Evolutionary conservation across 1,140 invertebrate species (phyloP), one percentile per base, ranked within the genome.

Genomic region (Drosophila rufa): DNA sequence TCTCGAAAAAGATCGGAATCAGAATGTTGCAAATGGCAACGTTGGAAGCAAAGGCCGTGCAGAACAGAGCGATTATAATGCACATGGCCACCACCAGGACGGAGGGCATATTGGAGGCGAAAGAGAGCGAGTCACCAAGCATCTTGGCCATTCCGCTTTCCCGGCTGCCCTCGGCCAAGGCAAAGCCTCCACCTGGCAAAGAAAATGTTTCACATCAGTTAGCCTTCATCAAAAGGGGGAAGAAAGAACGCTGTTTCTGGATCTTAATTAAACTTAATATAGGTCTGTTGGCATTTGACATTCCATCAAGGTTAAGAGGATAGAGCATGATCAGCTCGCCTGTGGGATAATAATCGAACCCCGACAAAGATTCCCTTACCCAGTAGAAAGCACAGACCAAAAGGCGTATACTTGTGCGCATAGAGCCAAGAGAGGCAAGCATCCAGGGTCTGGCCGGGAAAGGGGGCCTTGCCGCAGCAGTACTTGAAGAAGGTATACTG

Each of bases 11-110:
- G 11, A 98, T 95, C 1, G 97, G 97, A 56, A 97, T 92, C 4
- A 97, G 94, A 30, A 93, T 95, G 77, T 97, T 97, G n/a, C 96
- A 96, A 3, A 97, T 95, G 19, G 97, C 97, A 0, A 97, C 95
- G 90, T 98, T 98, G 11, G 96, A 96, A 0, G 96, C 96, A 78
- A 98, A 96, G 92, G 97, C 96, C 0, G 97, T 98, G 46, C 97
- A 92, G 53, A 95, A 48, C 57, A 94, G 71, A 62, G 94, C 82
- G 80, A 94, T 91, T 0, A 92, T 69, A 25, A 93, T 93, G 19
- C 95, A 93, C 36, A 95, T 87, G 1, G 94, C 82, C 50, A 96
- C 91, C 25, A 95, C 94, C 2, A 94, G 8, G 1, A 92, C 61
- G 0, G 91, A 87, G 0, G 94, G 94, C 4, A 95, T 81, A 0